phyloP scores from a whole-genome alignment of 2,113 vertebrate species.

The Pseudorhombus dupliciocellatus region DNA sequence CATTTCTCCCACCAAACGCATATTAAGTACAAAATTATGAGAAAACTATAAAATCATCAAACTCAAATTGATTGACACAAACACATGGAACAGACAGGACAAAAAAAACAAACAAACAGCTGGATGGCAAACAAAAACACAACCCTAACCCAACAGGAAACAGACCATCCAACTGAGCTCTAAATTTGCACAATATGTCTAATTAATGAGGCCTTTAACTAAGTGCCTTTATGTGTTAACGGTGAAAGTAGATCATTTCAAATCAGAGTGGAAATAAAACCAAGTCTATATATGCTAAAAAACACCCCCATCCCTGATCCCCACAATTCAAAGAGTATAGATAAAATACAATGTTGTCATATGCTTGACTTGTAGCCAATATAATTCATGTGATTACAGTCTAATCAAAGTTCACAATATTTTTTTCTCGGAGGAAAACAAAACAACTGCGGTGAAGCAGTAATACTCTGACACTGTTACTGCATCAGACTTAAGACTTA shows the following conservation, averaged over 20 bases:
- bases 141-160: slow-evolving; percentile 40
- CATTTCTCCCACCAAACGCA: slow-evolving; percentile 50
- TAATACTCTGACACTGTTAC: slow-evolving; percentile 5
- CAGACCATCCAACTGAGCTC: slow-evolving; percentile 43
- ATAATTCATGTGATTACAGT: slow-evolving; percentile 55
- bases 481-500: slow-evolving; percentile 37
- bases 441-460: slow-evolving; percentile 20
- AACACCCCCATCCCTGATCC: slow-evolving; percentile 40
- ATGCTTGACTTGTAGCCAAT: slow-evolving; percentile 41
- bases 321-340: slow-evolving; percentile 46
- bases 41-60: slow-evolving; percentile 47
- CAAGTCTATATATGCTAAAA: slow-evolving; percentile 39
- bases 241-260: slow-evolving; percentile 42
- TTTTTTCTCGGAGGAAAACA: slow-evolving; percentile 21
- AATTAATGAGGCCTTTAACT: slow-evolving; percentile 43
- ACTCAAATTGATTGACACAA: slow-evolving; percentile 45
- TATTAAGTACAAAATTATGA: slow-evolving; percentile 53
- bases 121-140: slow-evolving; percentile 57
- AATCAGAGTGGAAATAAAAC: slow-evolving; percentile 54
- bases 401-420: slow-evolving; percentile 17
- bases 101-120: slow-evolving; percentile 40
- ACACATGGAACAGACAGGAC: slow-evolving; percentile 37
- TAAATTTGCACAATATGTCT: slow-evolving; percentile 45
- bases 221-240: slow-evolving; percentile 50
- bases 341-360: slow-evolving; percentile 43